phyloP scores from a whole-genome alignment of 2,113 vertebrate species.

The Clarias batrachus region DNA sequence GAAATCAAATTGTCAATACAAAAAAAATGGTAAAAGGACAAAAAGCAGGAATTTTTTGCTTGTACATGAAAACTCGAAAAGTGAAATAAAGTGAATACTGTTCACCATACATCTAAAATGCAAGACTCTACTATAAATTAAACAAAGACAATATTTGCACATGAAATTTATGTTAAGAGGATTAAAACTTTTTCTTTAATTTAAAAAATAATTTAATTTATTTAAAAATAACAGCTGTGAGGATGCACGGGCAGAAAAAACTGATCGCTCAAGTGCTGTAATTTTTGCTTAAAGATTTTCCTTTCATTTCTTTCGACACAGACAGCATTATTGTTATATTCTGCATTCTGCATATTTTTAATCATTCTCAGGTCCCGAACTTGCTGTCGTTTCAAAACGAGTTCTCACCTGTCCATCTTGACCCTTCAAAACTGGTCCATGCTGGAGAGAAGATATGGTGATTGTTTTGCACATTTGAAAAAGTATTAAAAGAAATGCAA shows the following conservation, averaged over 20 bases:
- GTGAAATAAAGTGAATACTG: not conserved
- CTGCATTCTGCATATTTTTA: not conserved
- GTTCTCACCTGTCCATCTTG: slow-evolving; percentile 37
- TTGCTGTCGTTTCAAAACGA: slow-evolving; percentile 16
- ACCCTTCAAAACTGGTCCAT: slow-evolving; percentile 13
- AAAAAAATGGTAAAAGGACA: too few relatives aligned
- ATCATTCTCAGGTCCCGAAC: slow-evolving; percentile 42
- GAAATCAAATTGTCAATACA: too few relatives aligned
- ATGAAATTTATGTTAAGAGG: not conserved
- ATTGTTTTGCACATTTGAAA: slow-evolving; percentile 20
- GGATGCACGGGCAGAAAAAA: not conserved
- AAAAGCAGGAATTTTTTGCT: too few relatives aligned
- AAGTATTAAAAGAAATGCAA: not conserved
- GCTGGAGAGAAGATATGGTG: slow-evolving; percentile 54
- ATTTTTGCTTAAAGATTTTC: not conserved
- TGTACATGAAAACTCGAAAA: too few relatives aligned
- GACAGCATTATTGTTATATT: not conserved
- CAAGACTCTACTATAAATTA: not conserved
- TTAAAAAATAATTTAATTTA: too few relatives aligned
- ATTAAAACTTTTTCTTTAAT: not conserved
- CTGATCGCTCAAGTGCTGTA: not conserved
- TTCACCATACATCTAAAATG: not conserved
- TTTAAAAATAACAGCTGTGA: not conserved
- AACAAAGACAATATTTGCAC: not conserved
- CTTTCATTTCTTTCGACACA: not conserved